Conservation (phyloP, 2,888 invertebrate genomes). For the Pseudolycoriella hygida region DNA sequence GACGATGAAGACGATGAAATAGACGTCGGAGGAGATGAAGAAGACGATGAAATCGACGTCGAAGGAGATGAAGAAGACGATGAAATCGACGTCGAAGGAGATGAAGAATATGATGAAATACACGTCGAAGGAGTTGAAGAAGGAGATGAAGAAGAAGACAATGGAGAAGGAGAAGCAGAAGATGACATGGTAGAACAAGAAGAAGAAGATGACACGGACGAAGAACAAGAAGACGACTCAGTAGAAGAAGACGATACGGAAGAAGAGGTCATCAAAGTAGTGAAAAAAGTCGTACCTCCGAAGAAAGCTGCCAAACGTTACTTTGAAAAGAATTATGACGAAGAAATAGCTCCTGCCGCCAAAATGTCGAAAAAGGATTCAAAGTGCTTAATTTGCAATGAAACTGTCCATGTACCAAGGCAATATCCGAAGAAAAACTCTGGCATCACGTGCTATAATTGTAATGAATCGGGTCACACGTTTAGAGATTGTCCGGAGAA, state of each 20-base stretch:
- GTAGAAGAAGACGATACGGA: background rate
- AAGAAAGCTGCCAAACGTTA: background rate
- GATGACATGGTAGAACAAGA: too few relatives aligned
- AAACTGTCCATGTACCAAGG: background rate
- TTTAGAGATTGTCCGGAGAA: background rate
- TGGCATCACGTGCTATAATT: background rate
- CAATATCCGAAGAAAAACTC: background rate
- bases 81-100: too few relatives aligned
- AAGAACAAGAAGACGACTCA: too few relatives aligned
- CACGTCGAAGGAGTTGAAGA: too few relatives aligned
- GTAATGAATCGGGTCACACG: background rate
- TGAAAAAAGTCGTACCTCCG: background rate
- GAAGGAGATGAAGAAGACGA: background rate
- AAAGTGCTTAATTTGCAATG: background rate
- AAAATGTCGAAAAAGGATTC: background rate
- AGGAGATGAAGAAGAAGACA: too few relatives aligned
- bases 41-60: background rate
- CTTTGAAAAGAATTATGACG: background rate
- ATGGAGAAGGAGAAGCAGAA: background rate
- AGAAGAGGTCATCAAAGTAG: background rate
- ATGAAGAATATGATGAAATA: too few relatives aligned
- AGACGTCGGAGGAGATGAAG: background rate
- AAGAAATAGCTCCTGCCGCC: background rate
- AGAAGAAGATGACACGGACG: too few relatives aligned
- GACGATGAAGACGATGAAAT: background rate